These are phyloP conservation scores for Pectinophora gossypiella DNA, from an alignment of 1,140 invertebrate species.

Conservation along the genomic window DNA sequence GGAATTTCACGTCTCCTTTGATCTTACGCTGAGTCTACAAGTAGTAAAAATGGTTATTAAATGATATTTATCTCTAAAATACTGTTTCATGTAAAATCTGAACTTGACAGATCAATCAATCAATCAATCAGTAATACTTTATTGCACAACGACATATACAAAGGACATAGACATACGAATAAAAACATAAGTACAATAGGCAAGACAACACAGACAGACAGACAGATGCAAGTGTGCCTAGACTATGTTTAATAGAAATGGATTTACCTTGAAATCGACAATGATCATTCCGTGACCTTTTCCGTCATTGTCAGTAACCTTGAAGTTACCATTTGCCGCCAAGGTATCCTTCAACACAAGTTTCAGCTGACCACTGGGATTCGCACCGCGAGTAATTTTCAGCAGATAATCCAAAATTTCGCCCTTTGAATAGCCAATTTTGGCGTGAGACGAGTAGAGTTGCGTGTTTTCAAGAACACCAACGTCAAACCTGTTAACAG, in stretches of 20 bases:
- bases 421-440: slow-evolving; percentile 67
- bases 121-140: too few species aligned
- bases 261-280: slow-evolving; percentile 56
- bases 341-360: slow-evolving; percentile 75
- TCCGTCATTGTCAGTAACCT: slow-evolving; percentile 73
- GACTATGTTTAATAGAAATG: not conserved
- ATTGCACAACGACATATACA: too few species aligned
- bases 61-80: not conserved
- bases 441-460: slow-evolving; percentile 72
- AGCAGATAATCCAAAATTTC: slow-evolving; percentile 75
- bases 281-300: slow-evolving; percentile 76
- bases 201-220: too few species aligned
- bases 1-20: slow-evolving; percentile 78
- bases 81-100: not conserved
- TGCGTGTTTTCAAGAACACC: slow-evolving; percentile 70
- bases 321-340: slow-evolving; percentile 75
- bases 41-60: not conserved
- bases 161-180: too few species aligned
- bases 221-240: too few species aligned
- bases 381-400: slow-evolving; percentile 58
- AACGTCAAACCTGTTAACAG: slow-evolving; percentile 76
- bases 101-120: too few species aligned
- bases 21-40: slow-evolving; percentile 75
- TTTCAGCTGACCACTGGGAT: slow-evolving; percentile 69
- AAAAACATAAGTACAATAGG: too few species aligned